Conservation (phyloP, 2,888 invertebrate genomes). For the Hypomecis punctinalis region DNA sequence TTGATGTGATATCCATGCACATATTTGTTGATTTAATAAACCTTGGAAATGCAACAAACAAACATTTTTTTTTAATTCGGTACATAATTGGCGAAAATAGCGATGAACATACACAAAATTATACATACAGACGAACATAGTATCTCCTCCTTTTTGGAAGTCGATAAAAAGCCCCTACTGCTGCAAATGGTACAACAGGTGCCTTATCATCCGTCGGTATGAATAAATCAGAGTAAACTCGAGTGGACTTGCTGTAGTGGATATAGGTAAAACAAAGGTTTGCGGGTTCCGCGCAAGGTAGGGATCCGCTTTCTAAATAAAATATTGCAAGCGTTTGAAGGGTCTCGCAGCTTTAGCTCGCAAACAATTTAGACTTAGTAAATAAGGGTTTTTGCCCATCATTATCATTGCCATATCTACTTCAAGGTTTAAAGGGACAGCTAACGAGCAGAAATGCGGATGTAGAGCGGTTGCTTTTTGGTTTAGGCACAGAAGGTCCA, state of each 20-base stretch:
- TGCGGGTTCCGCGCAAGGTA: slow-evolving; percentile 12
- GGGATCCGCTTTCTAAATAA: slow-evolving; percentile 22
- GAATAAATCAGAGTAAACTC: slow-evolving; percentile 58
- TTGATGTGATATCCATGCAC: too few relatives aligned
- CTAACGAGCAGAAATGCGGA: too few relatives aligned
- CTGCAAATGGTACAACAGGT: slow-evolving; percentile 13
- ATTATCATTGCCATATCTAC: not conserved
- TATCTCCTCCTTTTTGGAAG: too few relatives aligned
- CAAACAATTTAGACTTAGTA: not conserved
- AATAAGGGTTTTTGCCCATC: not conserved
- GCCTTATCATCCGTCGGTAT: slow-evolving; percentile 53
- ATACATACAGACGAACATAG: too few relatives aligned
- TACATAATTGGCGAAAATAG: too few relatives aligned
- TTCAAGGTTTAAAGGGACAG: too few relatives aligned
- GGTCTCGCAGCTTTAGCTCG: not conserved
- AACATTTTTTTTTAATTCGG: too few relatives aligned
- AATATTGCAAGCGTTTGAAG: slow-evolving; percentile 16
- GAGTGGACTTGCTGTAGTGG: slow-evolving; percentile 38
- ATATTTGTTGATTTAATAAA: too few relatives aligned
- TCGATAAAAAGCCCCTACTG: slow-evolving; percentile 11
- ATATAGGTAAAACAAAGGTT: slow-evolving; percentile 39
- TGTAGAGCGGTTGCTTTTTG: too few relatives aligned
- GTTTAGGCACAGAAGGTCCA: too few relatives aligned
- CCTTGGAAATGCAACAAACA: too few relatives aligned
- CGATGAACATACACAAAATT: too few relatives aligned